Evolutionary conservation across 1,140 invertebrate species (phyloP).

Genomic region (Vanessa tameamea): DNA sequence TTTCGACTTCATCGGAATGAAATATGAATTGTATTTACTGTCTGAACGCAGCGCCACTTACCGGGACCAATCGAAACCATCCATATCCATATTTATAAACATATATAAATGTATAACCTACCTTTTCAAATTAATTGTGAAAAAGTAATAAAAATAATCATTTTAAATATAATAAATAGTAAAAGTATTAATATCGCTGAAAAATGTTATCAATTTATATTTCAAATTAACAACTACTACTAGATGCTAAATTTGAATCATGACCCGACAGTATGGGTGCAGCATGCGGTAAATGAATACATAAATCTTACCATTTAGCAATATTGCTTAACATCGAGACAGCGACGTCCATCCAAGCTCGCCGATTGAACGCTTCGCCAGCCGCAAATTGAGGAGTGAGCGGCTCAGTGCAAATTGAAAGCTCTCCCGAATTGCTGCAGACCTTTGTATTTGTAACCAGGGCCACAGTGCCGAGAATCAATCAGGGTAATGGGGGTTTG

Average conservation of each 20-base stretch:
- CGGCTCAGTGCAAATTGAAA: constrained; percentile 64
- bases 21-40: no score
- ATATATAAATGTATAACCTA: no score
- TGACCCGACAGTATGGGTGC: not conserved
- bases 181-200: not conserved
- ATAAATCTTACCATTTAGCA: constrained; percentile 3
- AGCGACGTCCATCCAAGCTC: constrained; percentile 12
- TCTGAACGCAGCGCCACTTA: no score
- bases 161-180: not conserved
- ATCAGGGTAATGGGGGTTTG: constrained; percentile 75
- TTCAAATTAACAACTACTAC: not conserved
- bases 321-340: constrained; percentile 13
- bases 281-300: not conserved
- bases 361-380: constrained; percentile 27
- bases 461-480: constrained; percentile 64
- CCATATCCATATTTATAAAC: no score
- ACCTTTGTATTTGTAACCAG: constrained; percentile 69
- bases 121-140: no score
- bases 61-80: no score
- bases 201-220: not conserved
- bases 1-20: no score
- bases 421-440: constrained; percentile 59
- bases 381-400: constrained; percentile 53
- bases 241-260: not conserved
- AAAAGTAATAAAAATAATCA: no score